phyloP scores from a whole-genome alignment of 1,140 invertebrate genomes.

The Platorchestia sp. region DNA sequence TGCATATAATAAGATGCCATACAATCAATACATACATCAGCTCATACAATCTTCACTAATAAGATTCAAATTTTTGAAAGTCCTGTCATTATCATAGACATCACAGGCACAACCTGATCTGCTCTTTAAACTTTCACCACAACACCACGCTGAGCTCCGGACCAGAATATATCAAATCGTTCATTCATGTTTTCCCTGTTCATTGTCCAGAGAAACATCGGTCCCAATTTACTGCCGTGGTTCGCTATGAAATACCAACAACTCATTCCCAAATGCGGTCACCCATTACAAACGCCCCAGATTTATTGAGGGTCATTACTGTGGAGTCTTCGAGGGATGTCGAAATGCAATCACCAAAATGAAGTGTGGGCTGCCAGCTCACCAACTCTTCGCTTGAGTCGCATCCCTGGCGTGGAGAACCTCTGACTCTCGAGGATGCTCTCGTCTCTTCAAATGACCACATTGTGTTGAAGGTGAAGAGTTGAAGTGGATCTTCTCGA shows the following conservation, averaged over 20 bases:
- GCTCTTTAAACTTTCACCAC: neutral
- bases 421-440: neutral
- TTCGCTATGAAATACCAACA: neutral
- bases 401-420: neutral
- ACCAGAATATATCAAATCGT: neutral
- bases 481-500: neutral
- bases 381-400: neutral
- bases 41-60: too few relatives aligned
- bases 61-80: too few relatives aligned
- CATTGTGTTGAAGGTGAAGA: neutral
- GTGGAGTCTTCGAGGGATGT: neutral
- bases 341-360: neutral
- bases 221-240: neutral
- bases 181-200: neutral
- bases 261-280: neutral
- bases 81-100: neutral
- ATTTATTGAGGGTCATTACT: neutral
- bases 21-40: too few relatives aligned
- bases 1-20: too few relatives aligned
- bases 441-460: neutral
- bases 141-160: neutral
- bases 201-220: neutral
- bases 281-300: neutral
- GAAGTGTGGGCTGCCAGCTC: neutral
- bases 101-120: neutral